Evolutionary conservation across 2,888 invertebrate genomes (phyloP).

Genomic region (Aphidoletes aphidimyza): DNA sequence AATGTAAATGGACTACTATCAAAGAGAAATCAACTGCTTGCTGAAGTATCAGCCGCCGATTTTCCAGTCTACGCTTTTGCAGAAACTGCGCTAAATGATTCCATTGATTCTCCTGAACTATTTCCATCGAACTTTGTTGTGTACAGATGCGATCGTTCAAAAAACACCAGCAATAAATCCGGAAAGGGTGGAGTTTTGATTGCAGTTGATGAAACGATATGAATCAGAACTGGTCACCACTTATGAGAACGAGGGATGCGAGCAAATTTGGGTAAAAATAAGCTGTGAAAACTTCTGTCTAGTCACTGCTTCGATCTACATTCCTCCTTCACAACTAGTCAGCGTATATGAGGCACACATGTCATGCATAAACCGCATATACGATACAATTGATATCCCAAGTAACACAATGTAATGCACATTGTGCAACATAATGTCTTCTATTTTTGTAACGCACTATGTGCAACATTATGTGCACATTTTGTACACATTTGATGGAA

Average conservation of each 20-base stretch:
- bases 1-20: neutral
- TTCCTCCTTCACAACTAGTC: neutral
- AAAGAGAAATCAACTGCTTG: neutral
- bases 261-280: neutral
- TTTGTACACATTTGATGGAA: no score
- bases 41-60: neutral
- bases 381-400: neutral
- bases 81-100: neutral
- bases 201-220: neutral
- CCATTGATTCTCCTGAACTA: neutral
- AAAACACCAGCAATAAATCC: neutral
- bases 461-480: no score
- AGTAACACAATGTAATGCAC: no score
- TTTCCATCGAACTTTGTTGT: neutral
- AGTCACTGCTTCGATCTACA: neutral
- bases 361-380: neutral
- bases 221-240: neutral
- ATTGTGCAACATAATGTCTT: no score
- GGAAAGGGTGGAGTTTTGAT: neutral
- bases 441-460: no score
- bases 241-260: neutral
- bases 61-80: neutral
- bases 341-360: neutral
- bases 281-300: neutral
- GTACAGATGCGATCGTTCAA: neutral